Conservation (phyloP, 2,888 invertebrate genomes). For the Mystacides longicornis region DNA sequence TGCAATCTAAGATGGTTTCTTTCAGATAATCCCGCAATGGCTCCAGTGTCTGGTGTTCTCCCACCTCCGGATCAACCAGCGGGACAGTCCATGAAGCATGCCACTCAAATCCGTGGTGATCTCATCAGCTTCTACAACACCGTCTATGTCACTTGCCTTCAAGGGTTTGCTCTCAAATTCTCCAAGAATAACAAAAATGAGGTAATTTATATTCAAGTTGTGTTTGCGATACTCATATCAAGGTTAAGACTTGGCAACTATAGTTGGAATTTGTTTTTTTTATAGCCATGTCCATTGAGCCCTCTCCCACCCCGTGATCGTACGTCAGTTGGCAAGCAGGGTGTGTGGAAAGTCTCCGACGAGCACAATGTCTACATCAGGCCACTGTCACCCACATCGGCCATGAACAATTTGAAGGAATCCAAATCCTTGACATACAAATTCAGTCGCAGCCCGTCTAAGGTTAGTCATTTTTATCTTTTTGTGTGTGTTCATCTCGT, state of each 20-base stretch:
- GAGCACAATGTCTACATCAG: slow-evolving; percentile 47
- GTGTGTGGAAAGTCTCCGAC: slow-evolving; percentile 43
- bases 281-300: slow-evolving; percentile 41
- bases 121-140: slow-evolving; percentile 92
- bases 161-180: slow-evolving; percentile 68
- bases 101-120: slow-evolving; percentile 65
- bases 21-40: slow-evolving; percentile 12
- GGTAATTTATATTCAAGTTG: neutral
- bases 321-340: slow-evolving; percentile 27
- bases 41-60: slow-evolving; percentile 17
- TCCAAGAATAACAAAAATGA: slow-evolving; percentile 30
- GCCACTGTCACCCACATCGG: slow-evolving; percentile 38
- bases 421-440: slow-evolving; percentile 62
- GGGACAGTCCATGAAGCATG: slow-evolving; percentile 2
- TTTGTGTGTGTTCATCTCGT: no score
- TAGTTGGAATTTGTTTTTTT: neutral
- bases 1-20: no score
- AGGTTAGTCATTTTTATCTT: no score
- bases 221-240: neutral
- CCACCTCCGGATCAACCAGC: slow-evolving; percentile 14
- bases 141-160: slow-evolving; percentile 77
- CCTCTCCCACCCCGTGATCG: slow-evolving; percentile 24
- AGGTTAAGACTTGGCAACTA: neutral
- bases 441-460: slow-evolving; percentile 81
- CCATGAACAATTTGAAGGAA: slow-evolving; percentile 39